These are phyloP conservation scores for Ochlodes sylvanus DNA, from an alignment of 2,888 invertebrate species.

Conservation along the genomic window DNA sequence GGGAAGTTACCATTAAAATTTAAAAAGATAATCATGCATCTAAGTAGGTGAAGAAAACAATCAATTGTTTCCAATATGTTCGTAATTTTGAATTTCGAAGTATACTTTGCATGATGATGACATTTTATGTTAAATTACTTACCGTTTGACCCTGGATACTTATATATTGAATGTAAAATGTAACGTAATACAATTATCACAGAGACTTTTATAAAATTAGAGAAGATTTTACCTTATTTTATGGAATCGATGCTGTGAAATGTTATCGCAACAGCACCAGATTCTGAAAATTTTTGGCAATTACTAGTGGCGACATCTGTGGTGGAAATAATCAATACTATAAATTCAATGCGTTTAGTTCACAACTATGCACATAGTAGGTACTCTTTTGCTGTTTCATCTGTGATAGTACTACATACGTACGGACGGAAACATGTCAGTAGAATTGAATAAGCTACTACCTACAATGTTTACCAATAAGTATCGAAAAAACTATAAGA, in stretches of 20 bases:
- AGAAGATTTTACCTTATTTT: constrained; percentile 30
- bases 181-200: background rate
- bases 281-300: constrained; percentile 40
- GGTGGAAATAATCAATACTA: constrained; percentile 36
- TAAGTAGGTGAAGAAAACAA: background rate
- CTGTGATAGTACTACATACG: no score
- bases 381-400: no score
- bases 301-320: constrained; percentile 43
- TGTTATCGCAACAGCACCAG: constrained; percentile 41
- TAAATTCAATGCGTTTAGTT: constrained; percentile 13
- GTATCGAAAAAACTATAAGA: no score
- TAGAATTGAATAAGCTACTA: no score
- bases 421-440: no score
- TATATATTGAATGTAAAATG: background rate
- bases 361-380: background rate
- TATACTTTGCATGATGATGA: constrained; percentile 26
- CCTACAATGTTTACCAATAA: no score
- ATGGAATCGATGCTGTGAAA: constrained; percentile 18
- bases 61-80: constrained; percentile 1
- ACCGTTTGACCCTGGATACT: constrained; percentile 21
- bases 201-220: background rate
- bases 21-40: background rate
- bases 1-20: background rate
- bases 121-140: constrained; percentile 36
- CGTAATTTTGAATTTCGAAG: constrained; percentile 42